Conservation (phyloP, 2,797 vertebrate genomes). For the Gymnopithys bicolor region DNA sequence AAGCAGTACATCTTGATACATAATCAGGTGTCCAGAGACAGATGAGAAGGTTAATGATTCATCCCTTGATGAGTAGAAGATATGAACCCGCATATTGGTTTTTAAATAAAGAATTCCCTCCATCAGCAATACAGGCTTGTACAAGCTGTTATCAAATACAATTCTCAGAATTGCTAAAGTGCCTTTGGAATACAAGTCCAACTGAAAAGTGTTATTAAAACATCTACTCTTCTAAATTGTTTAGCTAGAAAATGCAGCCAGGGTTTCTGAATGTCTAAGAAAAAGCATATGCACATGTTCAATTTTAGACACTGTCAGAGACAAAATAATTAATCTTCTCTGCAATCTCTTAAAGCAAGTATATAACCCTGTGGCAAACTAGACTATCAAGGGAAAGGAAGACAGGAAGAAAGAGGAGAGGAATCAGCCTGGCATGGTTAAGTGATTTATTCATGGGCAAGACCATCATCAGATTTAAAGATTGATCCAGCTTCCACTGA, state of each 20-base stretch:
- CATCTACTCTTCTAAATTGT: neutral
- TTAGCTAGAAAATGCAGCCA: conserved; percentile 12
- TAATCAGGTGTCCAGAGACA: neutral
- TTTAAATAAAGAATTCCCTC: conserved; percentile 9
- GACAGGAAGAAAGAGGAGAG: neutral
- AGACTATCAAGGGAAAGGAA: neutral
- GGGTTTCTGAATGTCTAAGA: neutral
- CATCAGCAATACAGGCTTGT: neutral
- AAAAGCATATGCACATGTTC: neutral
- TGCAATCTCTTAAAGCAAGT: neutral
- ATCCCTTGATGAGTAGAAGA: neutral
- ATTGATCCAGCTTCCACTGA: neutral
- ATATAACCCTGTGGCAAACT: neutral
- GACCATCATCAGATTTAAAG: neutral
- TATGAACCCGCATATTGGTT: neutral
- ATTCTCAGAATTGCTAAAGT: neutral
- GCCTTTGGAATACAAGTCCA: neutral
- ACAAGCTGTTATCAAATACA: neutral
- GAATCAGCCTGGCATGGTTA: neutral
- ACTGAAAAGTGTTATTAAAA: conserved; percentile 2
- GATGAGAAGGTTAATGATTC: neutral
- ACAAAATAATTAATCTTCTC: conserved; percentile 9
- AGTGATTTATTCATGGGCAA: neutral
- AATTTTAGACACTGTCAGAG: neutral
- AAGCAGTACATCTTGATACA: neutral